Conservation (phyloP, 2,888 invertebrate genomes). For the Lycia hirtaria region DNA sequence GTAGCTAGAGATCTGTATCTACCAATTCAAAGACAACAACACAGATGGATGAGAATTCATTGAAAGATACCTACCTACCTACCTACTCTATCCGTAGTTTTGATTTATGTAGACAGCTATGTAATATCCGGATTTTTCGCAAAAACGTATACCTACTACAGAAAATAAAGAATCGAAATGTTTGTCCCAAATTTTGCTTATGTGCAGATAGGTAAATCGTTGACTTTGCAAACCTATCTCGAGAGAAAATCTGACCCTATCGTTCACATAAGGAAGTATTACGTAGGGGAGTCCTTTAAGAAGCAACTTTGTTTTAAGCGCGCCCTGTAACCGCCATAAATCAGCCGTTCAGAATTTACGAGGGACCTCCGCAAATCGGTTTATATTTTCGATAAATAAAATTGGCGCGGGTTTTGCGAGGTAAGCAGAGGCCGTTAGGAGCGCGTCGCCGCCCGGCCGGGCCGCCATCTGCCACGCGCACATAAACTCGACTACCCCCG, state of each 20-base stretch:
- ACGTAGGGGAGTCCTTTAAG: conserved; percentile 70
- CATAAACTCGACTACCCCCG: conserved; percentile 85
- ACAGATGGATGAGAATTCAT: too few species aligned
- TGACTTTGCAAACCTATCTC: conserved; percentile 41
- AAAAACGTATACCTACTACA: neutral
- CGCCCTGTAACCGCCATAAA: conserved; percentile 82
- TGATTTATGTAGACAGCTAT: neutral
- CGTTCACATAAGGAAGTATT: conserved; percentile 54
- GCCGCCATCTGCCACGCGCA: conserved; percentile 77
- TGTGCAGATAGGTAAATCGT: conserved; percentile 24
- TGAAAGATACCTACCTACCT: too few species aligned
- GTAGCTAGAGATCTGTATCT: too few species aligned
- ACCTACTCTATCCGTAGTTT: neutral
- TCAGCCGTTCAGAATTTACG: conserved; percentile 82
- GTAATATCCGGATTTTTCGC: neutral
- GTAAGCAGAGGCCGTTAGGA: conserved; percentile 85
- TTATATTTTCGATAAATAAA: conserved; percentile 86
- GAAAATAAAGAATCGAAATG: neutral
- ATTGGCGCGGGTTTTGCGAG: conserved; percentile 85
- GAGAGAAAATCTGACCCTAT: conserved; percentile 43
- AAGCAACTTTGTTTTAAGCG: conserved; percentile 79
- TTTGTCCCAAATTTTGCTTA: conserved; percentile 7
- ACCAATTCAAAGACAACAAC: too few species aligned
- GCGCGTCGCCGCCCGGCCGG: conserved; percentile 66
- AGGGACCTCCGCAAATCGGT: conserved; percentile 83